Base-by-base conservation (phyloP, 2,113 vertebrate species). In the Saimiri boliviensis region DNA sequence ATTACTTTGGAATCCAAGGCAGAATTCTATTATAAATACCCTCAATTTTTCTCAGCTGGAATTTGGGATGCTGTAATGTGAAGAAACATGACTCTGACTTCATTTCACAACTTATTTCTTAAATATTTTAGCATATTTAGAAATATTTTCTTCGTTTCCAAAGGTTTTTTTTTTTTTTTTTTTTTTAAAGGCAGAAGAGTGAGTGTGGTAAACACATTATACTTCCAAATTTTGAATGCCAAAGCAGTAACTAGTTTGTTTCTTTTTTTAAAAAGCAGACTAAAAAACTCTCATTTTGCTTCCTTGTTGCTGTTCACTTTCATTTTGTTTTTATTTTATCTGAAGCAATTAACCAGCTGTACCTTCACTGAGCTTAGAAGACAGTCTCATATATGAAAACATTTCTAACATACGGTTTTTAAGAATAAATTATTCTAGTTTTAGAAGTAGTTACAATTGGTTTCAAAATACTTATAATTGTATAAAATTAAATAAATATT, bases 301-400 rank as follows among this genome's bases (percentile, higher is more conserved):
- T 10, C 17, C n/a, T 80, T 74, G 30, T n/a, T 70, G 4, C n/a
- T 85, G 37, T 49, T 89, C 40, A 37, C 32, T 63, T 89, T 82
- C 32, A 60, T 79, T 93, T 92, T 77, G 27, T 94, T 89, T 95
- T 93, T 70, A 42, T 93, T 81, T 95, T 73, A 63, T 32, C 19
- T 71, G 60, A 91, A 93, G 56, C 71, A 91, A 37, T 93, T 90
- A 86, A 82, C 35, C 66, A 93, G 58, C 49, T 93, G 93, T 2
- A 63, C 25, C 23, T 27, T 76, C 91, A 63, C 2, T 60, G 47
- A 87, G 19, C 25, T 11, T 77, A 30, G 37, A 68, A 84, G 32
- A 91, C 25, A 52, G 6, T 76, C 14, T 92, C 54, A 71, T 68
- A 35, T 81, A 52, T 71, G 49, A 94, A 40, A 86, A 58, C 10